Base-by-base conservation (phyloP, 2,888 invertebrate genomes). In the Tethea ocularis region DNA sequence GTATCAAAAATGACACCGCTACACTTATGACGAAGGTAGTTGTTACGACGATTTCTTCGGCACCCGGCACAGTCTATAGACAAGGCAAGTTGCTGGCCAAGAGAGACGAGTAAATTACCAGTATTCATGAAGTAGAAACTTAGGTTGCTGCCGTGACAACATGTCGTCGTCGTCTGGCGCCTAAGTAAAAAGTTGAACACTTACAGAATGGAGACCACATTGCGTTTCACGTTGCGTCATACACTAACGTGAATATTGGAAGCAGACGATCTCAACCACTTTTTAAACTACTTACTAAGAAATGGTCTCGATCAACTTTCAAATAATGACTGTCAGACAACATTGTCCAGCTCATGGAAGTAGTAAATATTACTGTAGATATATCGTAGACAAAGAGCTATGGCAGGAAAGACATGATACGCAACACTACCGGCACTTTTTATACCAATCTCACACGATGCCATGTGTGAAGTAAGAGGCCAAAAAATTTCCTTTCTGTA, bases 211-310 rank as follows among this genome's bases (percentile, higher is more conserved):
- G 72, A 74, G 80, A 82, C 80, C 73, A 76, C 84, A 84, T 87
- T 80, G 85, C 86, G 83, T 89, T 89, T 87, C 86, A 78, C 88
- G 79, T 88, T 88, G 81, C 84, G 72, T 87, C 87, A 86, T 76
- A 77, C 71, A 15, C n/a, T 24, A 10, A 53, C 8, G 17, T 17
- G 29, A 29, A 20, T 46, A 20, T 69, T 70, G 61, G 71, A 69
- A 68, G 64, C 71, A 75, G 69, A 75, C 74, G 70, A 78, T 82
- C 81, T 72, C 67, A 67, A 76, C 80, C 62, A 75, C 75, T 86
- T 84, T 85, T 84, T 83, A 46, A 46, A 46, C 46, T 62, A 64
- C 59, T 63, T 63, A 63, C 63, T 69, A 75, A 74, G 78, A 80
- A 81, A 78, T 72, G 65, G 64, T 80, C 75, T 69, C 67, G 72